Base-by-base conservation (phyloP, 2,797 vertebrate species). In the Gymnoscopelus microlampas region DNA sequence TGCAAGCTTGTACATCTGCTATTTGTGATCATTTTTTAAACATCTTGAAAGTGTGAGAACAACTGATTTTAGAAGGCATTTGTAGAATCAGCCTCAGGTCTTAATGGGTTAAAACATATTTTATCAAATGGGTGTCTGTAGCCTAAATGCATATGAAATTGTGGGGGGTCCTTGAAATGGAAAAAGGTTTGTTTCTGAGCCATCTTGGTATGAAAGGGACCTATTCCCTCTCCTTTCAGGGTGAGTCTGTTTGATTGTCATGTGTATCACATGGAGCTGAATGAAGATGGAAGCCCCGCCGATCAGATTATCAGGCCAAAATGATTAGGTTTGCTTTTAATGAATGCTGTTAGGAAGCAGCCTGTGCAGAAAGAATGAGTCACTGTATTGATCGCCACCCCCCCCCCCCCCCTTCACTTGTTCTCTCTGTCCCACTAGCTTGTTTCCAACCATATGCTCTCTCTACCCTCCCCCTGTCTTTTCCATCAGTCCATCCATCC, bases 321-420 rank as follows among this genome's bases (percentile, higher is more conserved):
- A 90, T 90, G 87, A 93, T 93, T 91, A 87, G 81, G 89, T 94
- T 94, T 92, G 87, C 82, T 79, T 78, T 71, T 89, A 90, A 91
- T 91, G 88, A 93, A 93, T 89, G 88, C 86, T 91, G 86, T 91
- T 91, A 90, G 90, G 91, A 90, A 89, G 89, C 86, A 84, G 86
- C 87, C 88, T 71, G 84, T 65, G 73, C 88, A 89, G 88, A 90
- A 87, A 88, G 89, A 92, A 91, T 93, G 93, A 94, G 87, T 94
- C 93, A 94, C 77, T 65, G 66, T 90, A 94, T 93, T 91, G 92
- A 94, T 92, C 78, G 66, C 54, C 50, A 71, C 80, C 35, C 4
- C 76, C 73, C 48, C 78, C 78, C 53, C 71, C 66, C 12, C 39
- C 29, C 2, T 19, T 69, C 11, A 14, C 55, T 14, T 39, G 7